phyloP scores from a whole-genome alignment of 2,113 vertebrate species.

The Octodon degus region DNA sequence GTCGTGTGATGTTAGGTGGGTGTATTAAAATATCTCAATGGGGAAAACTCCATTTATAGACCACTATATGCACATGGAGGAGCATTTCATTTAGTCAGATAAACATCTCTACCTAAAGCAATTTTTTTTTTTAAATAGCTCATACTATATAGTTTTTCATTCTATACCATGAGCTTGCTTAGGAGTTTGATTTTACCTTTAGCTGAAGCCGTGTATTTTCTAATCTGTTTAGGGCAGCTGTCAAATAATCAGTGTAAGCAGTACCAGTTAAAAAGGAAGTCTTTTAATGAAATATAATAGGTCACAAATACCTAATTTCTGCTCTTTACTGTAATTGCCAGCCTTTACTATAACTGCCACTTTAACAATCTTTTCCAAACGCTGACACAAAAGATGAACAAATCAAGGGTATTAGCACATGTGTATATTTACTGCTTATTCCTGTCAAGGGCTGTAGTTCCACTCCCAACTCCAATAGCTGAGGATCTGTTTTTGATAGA shows the following conservation, averaged over 20 bases:
- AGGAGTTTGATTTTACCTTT: constrained; percentile 59
- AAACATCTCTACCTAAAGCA: constrained; percentile 64
- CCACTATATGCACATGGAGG: constrained; percentile 3
- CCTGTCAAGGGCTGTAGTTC: constrained; percentile 72
- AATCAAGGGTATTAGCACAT: constrained; percentile 70
- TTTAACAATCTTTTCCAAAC: constrained; percentile 79
- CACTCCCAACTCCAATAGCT: constrained; percentile 58
- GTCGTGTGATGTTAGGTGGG: not conserved
- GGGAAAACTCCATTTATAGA: constrained; percentile 30
- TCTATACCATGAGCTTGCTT: not conserved
- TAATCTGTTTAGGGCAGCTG: constrained; percentile 73
- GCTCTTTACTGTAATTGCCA: constrained; percentile 75
- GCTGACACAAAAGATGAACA: constrained; percentile 70
- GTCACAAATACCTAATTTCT: constrained; percentile 76
- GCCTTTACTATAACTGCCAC: constrained; percentile 70
- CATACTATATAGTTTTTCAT: constrained; percentile 36
- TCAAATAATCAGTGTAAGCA: constrained; percentile 72
- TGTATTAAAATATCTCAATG: constrained; percentile 32
- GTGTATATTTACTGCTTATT: constrained; percentile 62
- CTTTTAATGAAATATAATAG: constrained; percentile 81
- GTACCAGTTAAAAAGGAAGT: constrained; percentile 77
- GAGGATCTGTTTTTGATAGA: constrained; percentile 72
- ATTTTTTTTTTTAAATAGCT: not conserved
- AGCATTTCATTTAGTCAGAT: constrained; percentile 1
- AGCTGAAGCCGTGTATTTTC: constrained; percentile 68